phyloP scores from a whole-genome alignment of 2,113 vertebrate genomes.

The Equus quagga region DNA sequence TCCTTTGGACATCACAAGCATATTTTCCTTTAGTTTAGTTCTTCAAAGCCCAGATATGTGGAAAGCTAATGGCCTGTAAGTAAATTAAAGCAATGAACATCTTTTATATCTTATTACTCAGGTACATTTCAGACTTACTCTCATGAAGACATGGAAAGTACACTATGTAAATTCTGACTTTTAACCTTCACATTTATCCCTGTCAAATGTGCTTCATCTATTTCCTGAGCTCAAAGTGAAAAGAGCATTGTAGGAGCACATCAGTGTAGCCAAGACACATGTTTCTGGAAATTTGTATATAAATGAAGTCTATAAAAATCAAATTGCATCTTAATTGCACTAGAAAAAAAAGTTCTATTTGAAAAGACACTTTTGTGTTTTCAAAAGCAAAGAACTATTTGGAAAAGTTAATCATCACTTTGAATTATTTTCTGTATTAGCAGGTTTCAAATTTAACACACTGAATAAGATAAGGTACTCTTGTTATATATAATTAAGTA shows the following conservation, averaged over 20 bases:
- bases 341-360: not conserved
- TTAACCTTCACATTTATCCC: slow-evolving; percentile 71
- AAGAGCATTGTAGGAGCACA: not conserved
- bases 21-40: slow-evolving; percentile 55
- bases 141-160: slow-evolving; percentile 71
- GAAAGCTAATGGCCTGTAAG: slow-evolving; percentile 78
- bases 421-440: slow-evolving; percentile 28
- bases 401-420: slow-evolving; percentile 17
- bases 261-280: not conserved
- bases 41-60: slow-evolving; percentile 66
- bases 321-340: slow-evolving; percentile 10
- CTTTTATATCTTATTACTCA: slow-evolving; percentile 75
- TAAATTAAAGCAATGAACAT: slow-evolving; percentile 77
- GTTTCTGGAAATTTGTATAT: not conserved
- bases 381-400: slow-evolving; percentile 33
- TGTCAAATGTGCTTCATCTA: slow-evolving; percentile 25
- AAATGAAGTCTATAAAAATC: slow-evolving; percentile 48
- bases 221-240: slow-evolving; percentile 17
- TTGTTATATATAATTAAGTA: not conserved
- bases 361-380: not conserved
- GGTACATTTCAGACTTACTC: slow-evolving; percentile 69
- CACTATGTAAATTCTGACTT: slow-evolving; percentile 75
- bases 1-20: slow-evolving; percentile 54
- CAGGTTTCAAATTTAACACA: slow-evolving; percentile 43
- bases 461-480: not conserved